These are phyloP conservation scores for Argyresthia albistria DNA, from an alignment of 2,888 invertebrate species.

Conservation along the genomic window DNA sequence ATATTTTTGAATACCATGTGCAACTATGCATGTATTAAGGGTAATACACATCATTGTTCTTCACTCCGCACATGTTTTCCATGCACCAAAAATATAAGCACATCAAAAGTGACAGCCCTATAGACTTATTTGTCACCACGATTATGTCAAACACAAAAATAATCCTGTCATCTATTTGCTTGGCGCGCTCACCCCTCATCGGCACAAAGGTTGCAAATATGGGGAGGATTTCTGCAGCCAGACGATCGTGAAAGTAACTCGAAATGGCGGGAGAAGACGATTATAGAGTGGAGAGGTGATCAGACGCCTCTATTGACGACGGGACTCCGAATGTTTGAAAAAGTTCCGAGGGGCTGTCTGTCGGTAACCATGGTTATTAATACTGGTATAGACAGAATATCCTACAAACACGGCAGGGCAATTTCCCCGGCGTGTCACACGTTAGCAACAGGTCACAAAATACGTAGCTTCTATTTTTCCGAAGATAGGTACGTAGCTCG, in stretches of 20 bases:
- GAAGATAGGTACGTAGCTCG: no score
- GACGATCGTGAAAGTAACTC: conserved; percentile 24
- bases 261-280: conserved; percentile 44
- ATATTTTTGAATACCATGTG: background rate
- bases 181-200: conserved; percentile 52
- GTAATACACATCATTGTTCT: background rate
- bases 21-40: background rate
- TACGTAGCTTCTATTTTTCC: no score
- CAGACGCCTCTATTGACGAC: conserved; percentile 45
- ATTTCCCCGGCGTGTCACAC: conserved; percentile 29
- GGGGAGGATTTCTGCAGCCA: conserved; percentile 31
- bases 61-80: conserved; percentile 10
- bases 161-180: conserved; percentile 70
- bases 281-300: conserved; percentile 63
- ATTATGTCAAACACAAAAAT: conserved; percentile 73
- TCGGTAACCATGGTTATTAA: conserved; percentile 65
- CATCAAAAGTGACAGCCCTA: conserved; percentile 55
- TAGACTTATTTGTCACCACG: conserved; percentile 68
- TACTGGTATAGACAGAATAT: conserved; percentile 35
- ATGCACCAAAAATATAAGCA: conserved; percentile 27
- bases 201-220: conserved; percentile 57
- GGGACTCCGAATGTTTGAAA: conserved; percentile 38
- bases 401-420: conserved; percentile 28
- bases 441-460: conserved; percentile 49
- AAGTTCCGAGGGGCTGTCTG: conserved; percentile 41